A percentile compares a stretch with the other conserved stretches of the same genome.
Conservation (phyloP, 1,140 invertebrate genomes). For the Drosophila pruinosa region DNA sequence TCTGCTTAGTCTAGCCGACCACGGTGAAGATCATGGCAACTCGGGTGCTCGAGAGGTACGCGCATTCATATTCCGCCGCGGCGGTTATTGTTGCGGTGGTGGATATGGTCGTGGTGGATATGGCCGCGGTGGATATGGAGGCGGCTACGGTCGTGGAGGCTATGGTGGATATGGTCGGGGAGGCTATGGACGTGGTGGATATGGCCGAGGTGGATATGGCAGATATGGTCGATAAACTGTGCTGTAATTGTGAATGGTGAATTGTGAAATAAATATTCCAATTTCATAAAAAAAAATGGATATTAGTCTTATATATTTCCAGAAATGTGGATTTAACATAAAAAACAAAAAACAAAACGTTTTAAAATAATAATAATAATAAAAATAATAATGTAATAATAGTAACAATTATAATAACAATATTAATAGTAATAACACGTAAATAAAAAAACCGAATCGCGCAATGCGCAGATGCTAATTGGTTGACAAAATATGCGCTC, state of each 20-base stretch:
- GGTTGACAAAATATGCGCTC: not conserved
- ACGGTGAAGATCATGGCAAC: constrained; percentile 7
- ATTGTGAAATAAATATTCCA: too few species aligned
- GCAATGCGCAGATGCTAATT: not conserved
- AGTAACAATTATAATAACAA: not conserved
- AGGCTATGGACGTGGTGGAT: not conserved
- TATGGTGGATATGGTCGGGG: not conserved
- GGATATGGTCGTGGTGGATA: not conserved
- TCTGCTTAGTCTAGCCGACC: not conserved
- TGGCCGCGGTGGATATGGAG: not conserved
- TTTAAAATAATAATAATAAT: not conserved
- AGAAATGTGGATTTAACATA: not conserved
- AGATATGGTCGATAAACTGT: not conserved
- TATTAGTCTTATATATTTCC: too few species aligned
- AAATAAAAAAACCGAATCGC: too few species aligned
- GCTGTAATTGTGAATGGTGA: too few species aligned
- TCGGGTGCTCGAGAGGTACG: constrained; percentile 5
- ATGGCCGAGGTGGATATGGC: not conserved
- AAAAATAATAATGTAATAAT: not conserved
- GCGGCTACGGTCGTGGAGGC: not conserved
- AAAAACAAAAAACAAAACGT: not conserved
- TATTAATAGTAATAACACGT: not conserved
- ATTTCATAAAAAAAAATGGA: too few species aligned
- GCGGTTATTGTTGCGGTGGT: constrained; percentile 8
- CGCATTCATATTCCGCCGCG: not conserved